Evolutionary conservation across 37 sponge, comb jelly and placozoan genomes (phyloP).

Genomic region (Hormiphora californensis): DNA sequence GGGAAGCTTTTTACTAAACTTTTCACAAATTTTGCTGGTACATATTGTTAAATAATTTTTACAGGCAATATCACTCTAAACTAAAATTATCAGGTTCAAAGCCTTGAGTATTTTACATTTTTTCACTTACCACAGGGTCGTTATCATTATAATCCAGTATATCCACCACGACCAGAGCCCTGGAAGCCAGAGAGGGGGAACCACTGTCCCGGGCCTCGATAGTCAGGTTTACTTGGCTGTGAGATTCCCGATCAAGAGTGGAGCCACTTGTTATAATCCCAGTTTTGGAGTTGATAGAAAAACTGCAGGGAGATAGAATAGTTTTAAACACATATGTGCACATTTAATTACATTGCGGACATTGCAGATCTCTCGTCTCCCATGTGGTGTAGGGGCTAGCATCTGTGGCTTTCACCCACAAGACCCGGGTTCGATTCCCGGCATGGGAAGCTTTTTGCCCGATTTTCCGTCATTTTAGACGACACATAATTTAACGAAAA

Average conservation of each 20-base stretch:
- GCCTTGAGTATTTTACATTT: too few relatives aligned
- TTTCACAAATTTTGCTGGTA: background rate
- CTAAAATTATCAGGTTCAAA: too few relatives aligned
- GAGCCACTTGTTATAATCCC: conserved; percentile 6
- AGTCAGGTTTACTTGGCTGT: background rate
- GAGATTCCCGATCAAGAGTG: conserved; percentile 8
- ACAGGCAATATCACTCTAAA: too few relatives aligned
- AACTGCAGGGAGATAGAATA: conserved; percentile 11
- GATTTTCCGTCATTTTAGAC: too few relatives aligned
- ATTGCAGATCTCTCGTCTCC: too few relatives aligned
- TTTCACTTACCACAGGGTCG: conserved; percentile 23
- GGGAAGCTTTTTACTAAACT: conserved; percentile 11
- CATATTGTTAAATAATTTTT: background rate
- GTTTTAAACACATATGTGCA: too few relatives aligned
- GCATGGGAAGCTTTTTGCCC: too few relatives aligned
- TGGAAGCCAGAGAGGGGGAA: background rate
- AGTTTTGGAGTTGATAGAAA: conserved; percentile 28
- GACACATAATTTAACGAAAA: too few relatives aligned
- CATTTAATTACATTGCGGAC: too few relatives aligned
- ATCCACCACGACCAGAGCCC: background rate
- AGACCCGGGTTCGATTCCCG: too few relatives aligned
- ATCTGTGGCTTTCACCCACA: too few relatives aligned
- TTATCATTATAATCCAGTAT: conserved; percentile 49
- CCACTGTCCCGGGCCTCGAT: conserved; percentile 13
- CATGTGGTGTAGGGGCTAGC: too few relatives aligned